phyloP scores from a whole-genome alignment of 2,113 vertebrate genomes.

The Telmatochromis brachygnathus region DNA sequence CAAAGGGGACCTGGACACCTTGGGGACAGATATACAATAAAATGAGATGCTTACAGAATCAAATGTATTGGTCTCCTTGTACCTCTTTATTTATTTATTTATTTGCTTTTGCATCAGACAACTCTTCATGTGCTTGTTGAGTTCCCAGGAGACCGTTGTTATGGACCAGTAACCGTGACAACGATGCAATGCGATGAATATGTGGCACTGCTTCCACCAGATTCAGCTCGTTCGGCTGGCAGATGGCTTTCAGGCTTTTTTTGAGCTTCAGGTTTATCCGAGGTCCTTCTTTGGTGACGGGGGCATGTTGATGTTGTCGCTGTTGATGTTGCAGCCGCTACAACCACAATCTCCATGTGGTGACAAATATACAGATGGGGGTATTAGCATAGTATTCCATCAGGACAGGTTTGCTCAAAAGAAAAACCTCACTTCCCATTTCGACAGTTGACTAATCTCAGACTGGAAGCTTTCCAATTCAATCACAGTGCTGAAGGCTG shows the following conservation, averaged over 20 bases:
- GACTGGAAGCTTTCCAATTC: not conserved
- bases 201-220: not conserved
- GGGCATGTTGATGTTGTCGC: not conserved
- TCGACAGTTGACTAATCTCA: not conserved
- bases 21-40: not conserved
- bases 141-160: constrained; percentile 50
- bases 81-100: not conserved
- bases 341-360: not conserved
- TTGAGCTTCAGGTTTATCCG: not conserved
- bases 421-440: not conserved
- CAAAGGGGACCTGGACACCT: not conserved
- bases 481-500: not conserved
- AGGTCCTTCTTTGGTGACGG: not conserved
- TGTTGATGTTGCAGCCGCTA: not conserved
- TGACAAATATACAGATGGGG: not conserved
- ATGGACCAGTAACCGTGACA: constrained; percentile 47
- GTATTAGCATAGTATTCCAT: not conserved
- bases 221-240: not conserved
- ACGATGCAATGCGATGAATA: not conserved
- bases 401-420: not conserved
- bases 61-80: not conserved
- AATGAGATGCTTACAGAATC: not conserved
- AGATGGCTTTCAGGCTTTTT: constrained; percentile 4
- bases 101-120: constrained; percentile 2
- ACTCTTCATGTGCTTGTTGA: constrained; percentile 7